Conservation (phyloP, 2,797 vertebrate species). For the Bradypodion ventrale region DNA sequence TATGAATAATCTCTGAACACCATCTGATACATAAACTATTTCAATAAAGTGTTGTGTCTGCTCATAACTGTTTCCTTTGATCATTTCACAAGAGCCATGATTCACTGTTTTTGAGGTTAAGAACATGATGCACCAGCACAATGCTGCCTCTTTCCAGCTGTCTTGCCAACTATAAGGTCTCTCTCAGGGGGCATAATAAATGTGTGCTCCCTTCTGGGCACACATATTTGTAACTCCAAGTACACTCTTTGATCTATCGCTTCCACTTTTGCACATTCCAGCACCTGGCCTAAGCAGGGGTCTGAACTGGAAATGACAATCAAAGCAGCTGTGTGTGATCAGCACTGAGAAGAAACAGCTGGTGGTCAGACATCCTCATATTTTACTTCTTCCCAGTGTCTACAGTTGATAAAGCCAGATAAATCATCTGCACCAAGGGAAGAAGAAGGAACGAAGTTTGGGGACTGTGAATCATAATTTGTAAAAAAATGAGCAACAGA, state of each 20-base stretch:
- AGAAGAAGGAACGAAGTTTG: background rate
- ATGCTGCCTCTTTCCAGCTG: constrained; percentile 20
- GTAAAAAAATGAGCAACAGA: background rate
- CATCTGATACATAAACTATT: constrained; percentile 20
- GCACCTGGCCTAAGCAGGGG: constrained; percentile 35
- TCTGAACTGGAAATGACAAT: constrained; percentile 42
- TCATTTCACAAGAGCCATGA: background rate
- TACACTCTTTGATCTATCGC: background rate
- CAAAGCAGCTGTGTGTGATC: constrained; percentile 17
- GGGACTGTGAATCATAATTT: background rate
- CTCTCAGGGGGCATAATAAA: constrained; percentile 33
- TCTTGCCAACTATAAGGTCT: constrained; percentile 9
- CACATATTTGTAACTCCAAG: constrained; percentile 28
- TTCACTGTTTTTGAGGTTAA: constrained; percentile 19
- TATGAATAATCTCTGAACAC: constrained; percentile 1
- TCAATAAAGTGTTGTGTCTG: background rate
- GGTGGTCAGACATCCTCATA: constrained; percentile 29
- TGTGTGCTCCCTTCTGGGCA: constrained; percentile 40
- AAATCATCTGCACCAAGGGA: constrained; percentile 8
- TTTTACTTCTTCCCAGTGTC: constrained; percentile 48
- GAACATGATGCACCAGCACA: background rate
- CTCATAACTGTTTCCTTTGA: background rate
- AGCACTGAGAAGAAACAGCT: constrained; percentile 39
- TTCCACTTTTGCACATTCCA: constrained; percentile 34
- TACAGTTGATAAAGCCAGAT: constrained; percentile 45